Evolutionary conservation across 2,113 vertebrate genomes (phyloP).

Genomic region (Hippocampus guttulatus): DNA sequence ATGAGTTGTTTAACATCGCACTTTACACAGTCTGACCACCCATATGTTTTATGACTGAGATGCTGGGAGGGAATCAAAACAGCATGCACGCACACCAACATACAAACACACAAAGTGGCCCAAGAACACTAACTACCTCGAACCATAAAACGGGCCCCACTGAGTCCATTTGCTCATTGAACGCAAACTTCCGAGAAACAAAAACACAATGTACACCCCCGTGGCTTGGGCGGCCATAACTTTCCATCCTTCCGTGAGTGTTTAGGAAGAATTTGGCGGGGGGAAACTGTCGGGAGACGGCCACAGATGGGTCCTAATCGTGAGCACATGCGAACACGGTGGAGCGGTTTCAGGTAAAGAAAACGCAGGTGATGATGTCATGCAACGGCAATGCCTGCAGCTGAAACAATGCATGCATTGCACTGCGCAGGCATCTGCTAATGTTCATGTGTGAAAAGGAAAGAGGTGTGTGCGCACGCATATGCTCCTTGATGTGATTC

Average conservation of each 20-base stretch:
- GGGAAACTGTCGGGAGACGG: conserved; percentile 3
- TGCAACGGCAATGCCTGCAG: conserved; percentile 6
- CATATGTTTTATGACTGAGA: conserved; percentile 61
- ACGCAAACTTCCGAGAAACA: conserved; percentile 32
- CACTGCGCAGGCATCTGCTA: conserved; percentile 30
- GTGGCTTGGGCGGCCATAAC: conserved; percentile 7
- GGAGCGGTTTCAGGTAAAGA: conserved; percentile 20
- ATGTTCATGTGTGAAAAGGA: conserved; percentile 25
- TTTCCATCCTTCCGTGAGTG: neutral
- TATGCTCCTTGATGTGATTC: conserved; percentile 24
- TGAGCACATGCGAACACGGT: neutral
- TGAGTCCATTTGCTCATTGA: conserved; percentile 39
- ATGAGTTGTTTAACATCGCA: conserved; percentile 33
- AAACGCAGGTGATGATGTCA: conserved; percentile 18
- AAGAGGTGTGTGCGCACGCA: conserved; percentile 9
- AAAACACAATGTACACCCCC: conserved; percentile 32
- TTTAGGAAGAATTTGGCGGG: neutral
- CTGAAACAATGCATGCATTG: conserved; percentile 14
- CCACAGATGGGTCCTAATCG: conserved; percentile 18
- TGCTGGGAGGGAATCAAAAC: conserved; percentile 38
- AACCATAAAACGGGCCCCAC: conserved; percentile 56
- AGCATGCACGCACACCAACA: conserved; percentile 26
- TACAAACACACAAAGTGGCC: conserved; percentile 30
- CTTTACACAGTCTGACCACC: conserved; percentile 64
- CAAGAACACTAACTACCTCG: conserved; percentile 36